Evolutionary conservation across 1,140 invertebrate genomes (phyloP), one percentile per base, ranked within the genome.

Genomic region (Pissodes strobi): DNA sequence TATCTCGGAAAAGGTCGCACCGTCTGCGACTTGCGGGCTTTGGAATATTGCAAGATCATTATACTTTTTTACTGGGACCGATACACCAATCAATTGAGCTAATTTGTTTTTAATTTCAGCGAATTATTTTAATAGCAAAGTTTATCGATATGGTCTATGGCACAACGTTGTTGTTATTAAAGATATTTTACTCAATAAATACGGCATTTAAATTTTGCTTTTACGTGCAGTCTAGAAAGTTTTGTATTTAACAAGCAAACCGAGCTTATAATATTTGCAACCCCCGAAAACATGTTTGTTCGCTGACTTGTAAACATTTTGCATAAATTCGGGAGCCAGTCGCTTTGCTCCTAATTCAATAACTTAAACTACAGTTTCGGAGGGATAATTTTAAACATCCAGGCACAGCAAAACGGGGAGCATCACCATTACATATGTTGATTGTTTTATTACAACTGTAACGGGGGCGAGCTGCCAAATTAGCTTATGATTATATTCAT

Each of bases 401-500:
- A 49, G 56, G 51, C 61, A 65, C 34, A 25, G 19, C 34, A 46
- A 43, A 58, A 23, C 39, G 58, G 58, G 58, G 48, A 39, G 58
- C 39, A 52, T 52, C 55, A 46, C 46, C 67, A 69, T 73, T 72
- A 75, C 69, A 70, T 74, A 73, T 76, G 74, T 74, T 74, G 70
- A 76, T 74, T 76, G 73, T 76, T 76, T 76, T 76, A 76, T 76
- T 73, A 74, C 64, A 68, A 71, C 56, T 69, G 56, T 66, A 65
- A 65, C 63, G 41, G 64, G 72, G 73, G 72, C 53, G 66, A 66
- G 55, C 53, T 27, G 67, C 38, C 55, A 57, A 74, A 76, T 76
- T 76, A 76, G 74, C 72, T 76, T 76, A 74, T 73, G 73, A 76
- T 76, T 76, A 76, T 69, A 73, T 74, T 71, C 68, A 76, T 74